Evolutionary conservation across 2,888 invertebrate genomes (phyloP).

Genomic region (Macaria notata): DNA sequence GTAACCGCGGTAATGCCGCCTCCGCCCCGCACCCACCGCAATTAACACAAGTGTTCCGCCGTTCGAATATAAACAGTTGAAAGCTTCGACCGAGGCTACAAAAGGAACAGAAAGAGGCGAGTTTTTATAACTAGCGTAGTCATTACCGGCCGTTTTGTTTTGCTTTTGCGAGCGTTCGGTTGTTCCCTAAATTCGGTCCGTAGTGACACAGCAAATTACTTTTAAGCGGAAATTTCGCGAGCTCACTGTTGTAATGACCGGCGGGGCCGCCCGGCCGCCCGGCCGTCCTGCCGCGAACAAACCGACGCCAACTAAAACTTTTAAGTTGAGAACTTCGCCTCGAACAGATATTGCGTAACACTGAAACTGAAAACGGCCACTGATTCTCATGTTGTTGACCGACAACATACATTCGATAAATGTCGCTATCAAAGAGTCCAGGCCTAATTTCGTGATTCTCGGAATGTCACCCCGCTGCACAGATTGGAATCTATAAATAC

Average conservation of each 20-base stretch:
- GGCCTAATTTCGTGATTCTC: not conserved
- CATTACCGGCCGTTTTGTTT: constrained; percentile 66
- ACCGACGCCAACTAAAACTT: constrained; percentile 67
- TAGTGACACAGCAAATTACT: constrained; percentile 76
- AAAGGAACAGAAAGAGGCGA: constrained; percentile 38
- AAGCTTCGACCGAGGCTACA: constrained; percentile 38
- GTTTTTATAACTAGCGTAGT: constrained; percentile 60
- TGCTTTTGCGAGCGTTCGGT: constrained; percentile 59
- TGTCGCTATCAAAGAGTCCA: not conserved
- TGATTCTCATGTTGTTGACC: not conserved
- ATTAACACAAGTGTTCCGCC: constrained; percentile 34
- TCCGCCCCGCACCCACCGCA: constrained; percentile 26
- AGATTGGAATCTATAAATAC: no score
- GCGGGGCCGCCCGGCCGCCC: constrained; percentile 42
- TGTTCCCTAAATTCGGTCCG: constrained; percentile 48
- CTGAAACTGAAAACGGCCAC: constrained; percentile 28
- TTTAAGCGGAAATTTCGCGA: constrained; percentile 58
- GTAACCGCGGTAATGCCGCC: constrained; percentile 22
- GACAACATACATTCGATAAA: not conserved
- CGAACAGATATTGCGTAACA: constrained; percentile 49
- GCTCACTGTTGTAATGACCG: constrained; percentile 69
- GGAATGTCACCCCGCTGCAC: no score
- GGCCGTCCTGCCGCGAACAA: constrained; percentile 57
- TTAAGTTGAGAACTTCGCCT: constrained; percentile 56
- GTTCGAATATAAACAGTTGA: constrained; percentile 35